Percentiles rank a stretch among this genome's conserved stretches.
Conservation (phyloP, 1,140 invertebrate genomes). For the Hyphantria cunea region DNA sequence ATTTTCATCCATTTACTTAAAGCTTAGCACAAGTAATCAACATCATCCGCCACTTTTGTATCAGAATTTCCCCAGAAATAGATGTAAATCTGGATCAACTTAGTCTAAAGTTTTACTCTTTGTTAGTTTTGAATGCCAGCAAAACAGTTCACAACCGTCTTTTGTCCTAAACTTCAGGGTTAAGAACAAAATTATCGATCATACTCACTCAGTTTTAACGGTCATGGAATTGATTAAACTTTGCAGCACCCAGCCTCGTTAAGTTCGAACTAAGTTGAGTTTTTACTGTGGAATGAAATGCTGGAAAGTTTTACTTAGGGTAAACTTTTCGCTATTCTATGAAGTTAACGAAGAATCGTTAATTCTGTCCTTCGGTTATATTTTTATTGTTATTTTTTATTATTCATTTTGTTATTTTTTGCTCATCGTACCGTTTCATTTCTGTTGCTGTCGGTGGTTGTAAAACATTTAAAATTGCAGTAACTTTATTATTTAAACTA, state of each 20-base stretch:
- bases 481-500: not conserved
- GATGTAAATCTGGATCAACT: not conserved
- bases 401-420: constrained; percentile 6
- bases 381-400: constrained; percentile 30
- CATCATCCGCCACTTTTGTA: no score
- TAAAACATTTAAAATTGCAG: not conserved
- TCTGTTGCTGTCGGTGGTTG: not conserved
- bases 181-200: constrained; percentile 15
- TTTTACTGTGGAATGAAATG: constrained; percentile 38
- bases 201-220: constrained; percentile 35
- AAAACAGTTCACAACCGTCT: constrained; percentile 5
- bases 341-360: constrained; percentile 33
- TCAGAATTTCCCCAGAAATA: no score
- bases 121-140: not conserved
- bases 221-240: constrained; percentile 35
- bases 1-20: no score
- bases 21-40: no score
- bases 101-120: not conserved
- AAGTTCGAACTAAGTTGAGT: constrained; percentile 28
- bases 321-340: constrained; percentile 26
- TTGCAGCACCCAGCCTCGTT: constrained; percentile 23
- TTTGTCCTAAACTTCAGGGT: constrained; percentile 22
- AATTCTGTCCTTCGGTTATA: constrained; percentile 29
- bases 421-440: not conserved
- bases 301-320: constrained; percentile 27